Base-by-base conservation (phyloP, 2,797 vertebrate genomes). In the Jordanella pulchra region DNA sequence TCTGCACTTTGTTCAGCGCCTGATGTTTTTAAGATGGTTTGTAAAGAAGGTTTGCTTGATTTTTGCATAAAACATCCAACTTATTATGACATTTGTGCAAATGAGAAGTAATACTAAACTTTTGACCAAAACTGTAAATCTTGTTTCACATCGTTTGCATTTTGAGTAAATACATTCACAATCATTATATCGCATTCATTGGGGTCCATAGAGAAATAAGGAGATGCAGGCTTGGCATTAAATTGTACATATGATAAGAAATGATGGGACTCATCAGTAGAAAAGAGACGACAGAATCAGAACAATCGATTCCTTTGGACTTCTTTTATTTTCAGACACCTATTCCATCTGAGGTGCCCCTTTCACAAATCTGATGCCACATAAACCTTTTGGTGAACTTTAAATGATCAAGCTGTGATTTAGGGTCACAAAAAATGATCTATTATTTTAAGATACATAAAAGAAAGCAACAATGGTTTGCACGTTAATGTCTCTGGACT, bases 401-500 rank as follows among this genome's bases (percentile, higher is more conserved):
- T 69, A 76, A 84, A 21, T 58, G n/a, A 84, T 76, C 66, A 84
- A 84, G 84, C 84, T 89, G 84, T 90, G 85, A 87, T 88, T 84
- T 72, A 58, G 83, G 71, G 70, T 68, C 61, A 32, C 12, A 32
- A 76, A 32, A 76, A 27, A 1, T 13, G 48, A 60, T 71, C 32
- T 65, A 70, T 75, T 85, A 44, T 78, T 60, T 42, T 42, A 63
- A 13, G 42, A 42, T 44, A 42, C 14, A 44, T n/a, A 60, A 66
- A 55, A 75, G 66, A 71, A 76, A 84, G 64, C 47, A 68, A 73
- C 69, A 67, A 76, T 32, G 15, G 27, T 84, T 87, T 85, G 84
- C 89, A 90, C 89, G 85, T 92, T 86, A 81, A 79, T 93, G 91
- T 92, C 93, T 93, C 93, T 94, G 93, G 93, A 82, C 72, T 82